Percentiles rank a stretch among this genome's conserved stretches.
Conservation (phyloP, 1,140 invertebrate genomes). For the Rhagoletis zephyria region DNA sequence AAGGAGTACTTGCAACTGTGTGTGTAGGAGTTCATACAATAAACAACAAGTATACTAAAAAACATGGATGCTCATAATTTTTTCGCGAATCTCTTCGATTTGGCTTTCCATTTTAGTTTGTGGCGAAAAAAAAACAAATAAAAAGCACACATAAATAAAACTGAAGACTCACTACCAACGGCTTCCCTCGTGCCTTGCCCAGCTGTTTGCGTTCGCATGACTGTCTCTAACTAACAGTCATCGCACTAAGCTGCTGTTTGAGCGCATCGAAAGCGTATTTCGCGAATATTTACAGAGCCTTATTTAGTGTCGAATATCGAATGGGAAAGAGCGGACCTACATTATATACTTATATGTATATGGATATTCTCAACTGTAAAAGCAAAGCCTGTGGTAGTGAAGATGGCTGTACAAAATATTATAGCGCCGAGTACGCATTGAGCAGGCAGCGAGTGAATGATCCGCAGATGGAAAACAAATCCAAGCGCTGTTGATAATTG, state of each 20-base stretch:
- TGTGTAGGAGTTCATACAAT: background rate
- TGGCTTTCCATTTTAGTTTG: background rate
- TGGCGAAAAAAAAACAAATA: background rate
- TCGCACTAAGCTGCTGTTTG: background rate
- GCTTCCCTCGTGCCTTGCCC: background rate
- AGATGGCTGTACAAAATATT: background rate
- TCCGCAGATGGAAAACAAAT: conserved; percentile 40
- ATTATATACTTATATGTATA: background rate
- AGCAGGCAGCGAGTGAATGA: background rate
- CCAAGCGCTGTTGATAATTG: background rate
- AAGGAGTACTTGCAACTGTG: background rate
- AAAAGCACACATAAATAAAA: too few species aligned
- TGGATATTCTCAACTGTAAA: background rate
- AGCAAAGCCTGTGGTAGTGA: background rate
- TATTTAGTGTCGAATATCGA: background rate
- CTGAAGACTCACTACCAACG: background rate
- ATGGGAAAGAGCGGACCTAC: background rate
- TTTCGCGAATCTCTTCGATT: background rate
- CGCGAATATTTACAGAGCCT: conserved; percentile 28
- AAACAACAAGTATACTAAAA: background rate
- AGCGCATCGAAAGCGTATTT: conserved; percentile 16
- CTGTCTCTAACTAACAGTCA: background rate
- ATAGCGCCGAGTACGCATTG: background rate
- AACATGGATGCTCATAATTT: background rate
- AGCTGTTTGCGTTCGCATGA: background rate